A percentile compares a stretch with the other conserved stretches of the same genome.
phyloP scores from a whole-genome alignment of 2,888 invertebrate genomes.

The Tinea pellionella region DNA sequence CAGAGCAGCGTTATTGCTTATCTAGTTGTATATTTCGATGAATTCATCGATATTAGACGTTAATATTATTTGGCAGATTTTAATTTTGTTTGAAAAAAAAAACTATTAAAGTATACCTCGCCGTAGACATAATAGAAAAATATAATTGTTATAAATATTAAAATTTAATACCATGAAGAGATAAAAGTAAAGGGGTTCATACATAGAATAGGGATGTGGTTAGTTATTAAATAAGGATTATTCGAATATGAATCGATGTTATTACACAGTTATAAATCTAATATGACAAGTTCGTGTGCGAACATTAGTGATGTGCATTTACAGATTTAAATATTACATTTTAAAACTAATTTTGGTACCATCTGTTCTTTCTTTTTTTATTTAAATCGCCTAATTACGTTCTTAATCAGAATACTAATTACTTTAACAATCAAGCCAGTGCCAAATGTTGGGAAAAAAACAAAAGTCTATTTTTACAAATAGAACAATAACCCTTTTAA shows the following conservation, averaged over 20 bases:
- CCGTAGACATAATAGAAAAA: too few relatives aligned
- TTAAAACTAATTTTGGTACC: background rate
- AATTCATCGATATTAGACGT: too few relatives aligned
- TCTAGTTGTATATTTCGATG: too few relatives aligned
- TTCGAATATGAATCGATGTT: slow-evolving; percentile 8
- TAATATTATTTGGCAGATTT: too few relatives aligned
- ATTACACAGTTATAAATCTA: slow-evolving; percentile 10
- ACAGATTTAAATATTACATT: background rate
- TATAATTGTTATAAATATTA: background rate
- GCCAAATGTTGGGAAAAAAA: background rate
- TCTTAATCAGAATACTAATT: background rate
- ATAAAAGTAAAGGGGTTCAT: background rate
- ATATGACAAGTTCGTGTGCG: slow-evolving; percentile 5
- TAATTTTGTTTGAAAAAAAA: too few relatives aligned
- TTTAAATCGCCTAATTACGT: background rate
- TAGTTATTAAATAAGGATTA: slow-evolving; percentile 8
- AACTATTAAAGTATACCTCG: too few relatives aligned
- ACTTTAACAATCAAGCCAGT: background rate
- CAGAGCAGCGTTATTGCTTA: too few relatives aligned
- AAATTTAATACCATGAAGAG: background rate
- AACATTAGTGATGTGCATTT: slow-evolving; percentile 9
- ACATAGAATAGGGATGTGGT: background rate
- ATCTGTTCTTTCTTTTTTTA: background rate
- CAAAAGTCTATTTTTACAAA: background rate
- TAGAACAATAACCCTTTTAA: background rate